Conservation (phyloP, 2,888 invertebrate genomes). For the Megaustenia siamemsis region DNA sequence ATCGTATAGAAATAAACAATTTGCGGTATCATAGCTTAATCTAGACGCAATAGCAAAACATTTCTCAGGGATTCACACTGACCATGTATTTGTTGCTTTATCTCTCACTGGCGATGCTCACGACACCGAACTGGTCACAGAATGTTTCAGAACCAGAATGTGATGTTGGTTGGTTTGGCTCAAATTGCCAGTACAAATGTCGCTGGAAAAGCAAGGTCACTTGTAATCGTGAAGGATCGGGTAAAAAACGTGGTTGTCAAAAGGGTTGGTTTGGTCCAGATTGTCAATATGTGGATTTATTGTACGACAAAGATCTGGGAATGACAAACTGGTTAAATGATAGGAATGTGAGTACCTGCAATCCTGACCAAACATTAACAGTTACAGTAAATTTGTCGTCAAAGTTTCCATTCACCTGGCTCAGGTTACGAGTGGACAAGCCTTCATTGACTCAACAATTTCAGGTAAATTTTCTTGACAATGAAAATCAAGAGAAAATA, state of each 20-base stretch:
- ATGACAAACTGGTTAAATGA: not conserved
- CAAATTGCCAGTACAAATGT: not conserved
- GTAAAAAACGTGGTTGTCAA: not conserved
- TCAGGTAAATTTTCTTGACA: not conserved
- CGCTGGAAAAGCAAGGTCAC: not conserved
- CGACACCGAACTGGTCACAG: not conserved
- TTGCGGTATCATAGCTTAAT: no score
- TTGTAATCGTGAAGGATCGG: no score
- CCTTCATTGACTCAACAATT: not conserved
- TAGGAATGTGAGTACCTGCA: not conserved
- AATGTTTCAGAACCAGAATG: not conserved
- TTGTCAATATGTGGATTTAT: slow-evolving; percentile 9
- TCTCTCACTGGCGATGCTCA: not conserved
- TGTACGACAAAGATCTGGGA: not conserved
- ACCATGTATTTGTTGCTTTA: no score
- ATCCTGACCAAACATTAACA: not conserved
- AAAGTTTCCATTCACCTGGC: slow-evolving; percentile 4
- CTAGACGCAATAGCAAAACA: no score
- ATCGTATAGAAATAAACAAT: no score
- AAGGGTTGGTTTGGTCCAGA: slow-evolving; percentile 18
- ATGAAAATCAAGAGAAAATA: not conserved
- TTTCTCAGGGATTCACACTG: not conserved
- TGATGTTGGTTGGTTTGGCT: not conserved
- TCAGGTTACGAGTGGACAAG: not conserved
- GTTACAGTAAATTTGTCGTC: not conserved